Percentiles rank a stretch among this genome's conserved stretches.
These are phyloP conservation scores for Sebastes trivittatus DNA, from an alignment of 2,797 vertebrate species.

Conservation along the genomic window DNA sequence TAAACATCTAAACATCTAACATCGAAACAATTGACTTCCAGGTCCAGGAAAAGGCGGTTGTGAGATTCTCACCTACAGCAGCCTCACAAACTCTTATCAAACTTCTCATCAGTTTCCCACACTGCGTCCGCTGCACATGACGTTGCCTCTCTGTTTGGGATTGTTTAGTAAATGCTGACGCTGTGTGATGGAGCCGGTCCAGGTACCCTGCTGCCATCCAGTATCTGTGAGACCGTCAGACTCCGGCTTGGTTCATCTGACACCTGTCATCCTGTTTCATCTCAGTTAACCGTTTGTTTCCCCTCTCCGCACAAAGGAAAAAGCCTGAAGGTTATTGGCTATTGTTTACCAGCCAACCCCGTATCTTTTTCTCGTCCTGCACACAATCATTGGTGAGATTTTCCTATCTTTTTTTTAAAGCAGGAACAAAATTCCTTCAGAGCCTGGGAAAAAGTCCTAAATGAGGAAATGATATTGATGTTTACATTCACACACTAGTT, in stretches of 20 bases:
- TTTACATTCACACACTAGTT: constrained; percentile 55
- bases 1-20: background rate
- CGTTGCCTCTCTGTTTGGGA: constrained; percentile 30
- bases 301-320: constrained; percentile 54
- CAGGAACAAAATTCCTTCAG: constrained; percentile 62
- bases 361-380: constrained; percentile 48
- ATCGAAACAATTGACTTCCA: background rate
- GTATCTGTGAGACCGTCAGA: constrained; percentile 41
- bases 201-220: constrained; percentile 7
- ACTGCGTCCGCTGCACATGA: background rate
- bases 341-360: constrained; percentile 73
- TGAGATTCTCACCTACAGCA: constrained; percentile 49
- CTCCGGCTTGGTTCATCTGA: constrained; percentile 58
- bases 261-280: constrained; percentile 74
- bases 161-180: constrained; percentile 51
- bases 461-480: constrained; percentile 59
- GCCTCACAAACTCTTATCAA: constrained; percentile 59
- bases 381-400: constrained; percentile 23
- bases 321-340: constrained; percentile 52
- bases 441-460: constrained; percentile 72
- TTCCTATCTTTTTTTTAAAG: constrained; percentile 11
- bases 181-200: background rate
- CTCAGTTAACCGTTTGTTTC: constrained; percentile 52
- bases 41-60: constrained; percentile 11
- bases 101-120: constrained; percentile 65